Conservation (phyloP, 2,797 vertebrate species). For the Nyctibius grandis region DNA sequence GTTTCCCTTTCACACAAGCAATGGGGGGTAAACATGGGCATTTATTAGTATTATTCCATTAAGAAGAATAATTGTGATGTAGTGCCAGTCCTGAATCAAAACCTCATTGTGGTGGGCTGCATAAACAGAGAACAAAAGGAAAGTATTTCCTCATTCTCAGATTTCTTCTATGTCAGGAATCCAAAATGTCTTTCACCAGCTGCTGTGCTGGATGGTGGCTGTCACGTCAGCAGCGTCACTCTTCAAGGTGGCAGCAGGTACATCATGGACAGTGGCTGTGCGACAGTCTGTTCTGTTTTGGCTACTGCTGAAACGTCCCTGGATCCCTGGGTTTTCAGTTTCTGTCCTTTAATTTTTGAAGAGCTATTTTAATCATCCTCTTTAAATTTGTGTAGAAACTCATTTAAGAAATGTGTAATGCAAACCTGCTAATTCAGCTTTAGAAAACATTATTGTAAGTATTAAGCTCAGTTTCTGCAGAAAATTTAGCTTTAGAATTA, state of each 20-base stretch:
- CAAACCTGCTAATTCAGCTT: neutral
- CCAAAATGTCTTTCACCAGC: neutral
- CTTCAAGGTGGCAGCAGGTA: neutral
- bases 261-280: neutral
- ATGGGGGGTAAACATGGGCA: fast-evolving
- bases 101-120: neutral
- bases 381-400: neutral
- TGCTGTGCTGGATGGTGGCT: neutral
- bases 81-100: neutral
- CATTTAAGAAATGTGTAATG: neutral
- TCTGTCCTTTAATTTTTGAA: neutral
- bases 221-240: fast-evolving
- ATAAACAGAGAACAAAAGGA: neutral
- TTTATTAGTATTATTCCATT: neutral
- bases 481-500: neutral
- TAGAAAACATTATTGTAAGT: neutral
- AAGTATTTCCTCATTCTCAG: neutral
- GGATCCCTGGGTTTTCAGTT: neutral
- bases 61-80: neutral
- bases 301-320: neutral
- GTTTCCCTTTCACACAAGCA: neutral
- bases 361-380: neutral
- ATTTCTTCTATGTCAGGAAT: neutral
- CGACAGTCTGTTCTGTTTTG: neutral
- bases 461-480: neutral